These are phyloP conservation scores for Puffinus mauretanicus DNA, from an alignment of 2,113 vertebrate species.

Conservation along the genomic window DNA sequence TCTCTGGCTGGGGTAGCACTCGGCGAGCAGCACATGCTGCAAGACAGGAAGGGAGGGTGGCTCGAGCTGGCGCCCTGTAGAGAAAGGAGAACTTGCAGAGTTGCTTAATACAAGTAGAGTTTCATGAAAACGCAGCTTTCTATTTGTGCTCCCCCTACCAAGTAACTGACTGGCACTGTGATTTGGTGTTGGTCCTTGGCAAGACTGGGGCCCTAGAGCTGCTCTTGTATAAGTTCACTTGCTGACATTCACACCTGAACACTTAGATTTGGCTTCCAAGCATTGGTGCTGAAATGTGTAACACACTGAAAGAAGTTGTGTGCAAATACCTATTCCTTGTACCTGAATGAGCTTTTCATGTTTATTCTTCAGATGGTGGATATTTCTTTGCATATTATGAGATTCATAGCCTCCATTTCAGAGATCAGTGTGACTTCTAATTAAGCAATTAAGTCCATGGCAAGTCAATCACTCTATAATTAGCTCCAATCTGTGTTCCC, in stretches of 20 bases:
- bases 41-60: not conserved
- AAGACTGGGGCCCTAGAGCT: not conserved
- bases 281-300: not conserved
- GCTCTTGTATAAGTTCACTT: not conserved
- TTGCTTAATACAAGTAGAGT: not conserved
- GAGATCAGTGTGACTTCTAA: not conserved
- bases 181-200: not conserved
- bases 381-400: not conserved
- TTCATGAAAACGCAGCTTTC: not conserved
- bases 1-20: not conserved
- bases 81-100: not conserved
- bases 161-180: not conserved
- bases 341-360: not conserved
- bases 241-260: not conserved
- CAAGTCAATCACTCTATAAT: constrained; percentile 25
- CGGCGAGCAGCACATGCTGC: not conserved
- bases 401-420: not conserved
- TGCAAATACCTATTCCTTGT: not conserved
- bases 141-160: not conserved
- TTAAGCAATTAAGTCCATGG: not conserved
- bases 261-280: not conserved
- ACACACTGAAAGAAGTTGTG: not conserved
- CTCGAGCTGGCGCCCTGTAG: not conserved
- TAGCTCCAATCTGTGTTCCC: not conserved
- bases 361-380: not conserved